These are phyloP conservation scores for Coregonus suidteri DNA, from an alignment of 2,797 vertebrate genomes.

Conservation along the genomic window DNA sequence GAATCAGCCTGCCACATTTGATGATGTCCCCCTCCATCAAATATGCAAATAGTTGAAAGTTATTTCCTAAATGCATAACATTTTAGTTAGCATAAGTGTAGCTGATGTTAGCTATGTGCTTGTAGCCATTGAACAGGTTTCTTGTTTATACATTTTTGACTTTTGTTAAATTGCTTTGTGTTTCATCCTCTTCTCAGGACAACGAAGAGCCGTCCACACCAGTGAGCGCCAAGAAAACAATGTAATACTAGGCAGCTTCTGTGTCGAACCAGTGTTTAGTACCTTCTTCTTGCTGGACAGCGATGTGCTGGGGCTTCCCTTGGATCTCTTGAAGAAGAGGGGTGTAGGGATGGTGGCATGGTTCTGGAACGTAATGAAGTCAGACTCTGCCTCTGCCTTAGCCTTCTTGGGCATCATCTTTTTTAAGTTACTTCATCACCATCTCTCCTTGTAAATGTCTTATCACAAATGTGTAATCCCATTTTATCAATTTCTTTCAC, in stretches of 20 bases:
- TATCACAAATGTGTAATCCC: not conserved
- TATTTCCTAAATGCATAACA: not conserved
- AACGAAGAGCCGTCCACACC: not conserved
- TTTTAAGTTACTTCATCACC: constrained; percentile 47
- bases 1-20: not conserved
- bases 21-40: not conserved
- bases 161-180: not conserved
- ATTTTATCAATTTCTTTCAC: constrained; percentile 5
- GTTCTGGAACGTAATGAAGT: no score
- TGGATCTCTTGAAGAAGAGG: no score
- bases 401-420: no score
- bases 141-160: not conserved
- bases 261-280: no score
- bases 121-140: not conserved
- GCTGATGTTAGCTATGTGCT: not conserved
- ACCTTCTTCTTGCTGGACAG: no score
- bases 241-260: no score
- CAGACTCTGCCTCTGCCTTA: no score
- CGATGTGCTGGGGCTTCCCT: no score
- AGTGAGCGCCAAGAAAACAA: constrained; percentile 35
- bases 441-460: constrained; percentile 24
- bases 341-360: no score
- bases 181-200: constrained; percentile 53
- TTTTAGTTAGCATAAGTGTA: not conserved
- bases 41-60: not conserved